Evolutionary conservation across 2,113 vertebrate species (phyloP).

Genomic region (Columba livia): DNA sequence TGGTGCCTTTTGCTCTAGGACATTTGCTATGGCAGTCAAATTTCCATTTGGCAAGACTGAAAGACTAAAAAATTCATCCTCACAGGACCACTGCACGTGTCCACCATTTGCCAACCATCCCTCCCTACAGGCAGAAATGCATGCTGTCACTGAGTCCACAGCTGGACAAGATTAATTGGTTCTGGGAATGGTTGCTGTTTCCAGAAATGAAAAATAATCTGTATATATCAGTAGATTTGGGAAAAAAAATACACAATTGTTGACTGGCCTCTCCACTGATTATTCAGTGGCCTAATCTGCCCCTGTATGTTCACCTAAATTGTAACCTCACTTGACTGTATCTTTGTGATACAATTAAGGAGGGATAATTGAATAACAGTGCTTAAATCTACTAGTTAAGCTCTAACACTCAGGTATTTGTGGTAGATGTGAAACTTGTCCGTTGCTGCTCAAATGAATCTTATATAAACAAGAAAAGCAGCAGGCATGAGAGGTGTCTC

Average conservation of each 20-base stretch:
- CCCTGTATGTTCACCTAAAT: neutral
- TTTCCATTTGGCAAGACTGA: neutral
- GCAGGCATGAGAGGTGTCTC: rapidly evolving
- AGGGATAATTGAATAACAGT: neutral
- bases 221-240: neutral
- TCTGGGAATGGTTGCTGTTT: neutral
- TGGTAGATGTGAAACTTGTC: neutral
- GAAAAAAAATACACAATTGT: neutral
- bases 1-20: neutral
- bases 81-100: neutral
- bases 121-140: neutral
- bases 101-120: neutral
- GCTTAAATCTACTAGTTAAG: neutral
- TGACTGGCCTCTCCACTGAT: neutral
- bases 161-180: neutral
- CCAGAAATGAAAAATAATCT: neutral
- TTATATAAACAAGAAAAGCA: neutral
- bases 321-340: neutral
- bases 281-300: neutral
- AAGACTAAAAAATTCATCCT: neutral
- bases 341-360: neutral
- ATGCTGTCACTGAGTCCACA: rapidly evolving
- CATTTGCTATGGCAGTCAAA: neutral
- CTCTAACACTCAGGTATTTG: neutral
- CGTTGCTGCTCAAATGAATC: neutral